Evolutionary conservation across 2,888 invertebrate species (phyloP).

Genomic region (Drosophila diplacantha): DNA sequence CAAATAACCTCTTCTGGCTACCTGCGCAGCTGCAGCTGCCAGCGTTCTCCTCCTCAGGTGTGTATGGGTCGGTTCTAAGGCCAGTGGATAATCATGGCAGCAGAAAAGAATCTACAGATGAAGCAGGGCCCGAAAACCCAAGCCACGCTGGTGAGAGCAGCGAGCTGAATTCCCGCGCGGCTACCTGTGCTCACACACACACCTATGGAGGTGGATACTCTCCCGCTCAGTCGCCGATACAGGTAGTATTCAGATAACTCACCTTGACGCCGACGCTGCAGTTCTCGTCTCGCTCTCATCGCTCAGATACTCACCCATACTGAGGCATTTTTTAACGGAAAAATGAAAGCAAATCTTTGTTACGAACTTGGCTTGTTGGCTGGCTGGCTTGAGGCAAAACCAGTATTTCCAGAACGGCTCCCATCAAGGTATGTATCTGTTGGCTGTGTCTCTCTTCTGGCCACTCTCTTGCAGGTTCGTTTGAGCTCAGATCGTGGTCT

Average conservation of each 20-base stretch:
- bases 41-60: slow-evolving; percentile 35
- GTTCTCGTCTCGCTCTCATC: slow-evolving; percentile 12
- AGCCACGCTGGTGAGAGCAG: slow-evolving; percentile 51
- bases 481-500: slow-evolving; percentile 7
- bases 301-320: slow-evolving; percentile 21
- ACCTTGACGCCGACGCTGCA: slow-evolving; percentile 37
- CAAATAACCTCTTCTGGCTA: slow-evolving; percentile 67
- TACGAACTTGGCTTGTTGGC: slow-evolving; percentile 48
- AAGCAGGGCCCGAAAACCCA: slow-evolving; percentile 34
- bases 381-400: slow-evolving; percentile 47
- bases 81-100: slow-evolving; percentile 64
- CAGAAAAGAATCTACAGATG: slow-evolving; percentile 26
- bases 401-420: slow-evolving; percentile 58
- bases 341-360: slow-evolving; percentile 72
- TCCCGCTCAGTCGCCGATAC: slow-evolving; percentile 12
- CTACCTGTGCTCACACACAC: slow-evolving; percentile 46
- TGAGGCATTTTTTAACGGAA: slow-evolving; percentile 59
- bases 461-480: slow-evolving; percentile 7
- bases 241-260: slow-evolving; percentile 25
- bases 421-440: slow-evolving; percentile 61
- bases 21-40: slow-evolving; percentile 64
- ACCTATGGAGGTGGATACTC: not conserved
- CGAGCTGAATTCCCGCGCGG: slow-evolving; percentile 21
- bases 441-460: slow-evolving; percentile 30
- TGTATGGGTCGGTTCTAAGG: slow-evolving; percentile 35